Conservation (phyloP, 2,888 invertebrate species). For the Sesia apiformis region DNA sequence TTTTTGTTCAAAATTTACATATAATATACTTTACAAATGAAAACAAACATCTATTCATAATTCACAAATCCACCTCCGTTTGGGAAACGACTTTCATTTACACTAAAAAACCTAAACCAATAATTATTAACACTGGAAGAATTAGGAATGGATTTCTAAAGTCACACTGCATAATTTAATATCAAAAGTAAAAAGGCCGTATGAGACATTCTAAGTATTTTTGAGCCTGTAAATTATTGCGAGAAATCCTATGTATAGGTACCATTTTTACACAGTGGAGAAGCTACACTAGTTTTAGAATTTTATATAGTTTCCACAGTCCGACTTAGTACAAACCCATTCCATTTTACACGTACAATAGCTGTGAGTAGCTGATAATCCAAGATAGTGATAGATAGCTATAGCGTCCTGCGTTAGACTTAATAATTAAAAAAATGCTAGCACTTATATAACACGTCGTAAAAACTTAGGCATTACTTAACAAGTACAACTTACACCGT, state of each 20-base stretch:
- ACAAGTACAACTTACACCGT: constrained; percentile 58
- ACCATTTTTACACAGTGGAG: too few relatives aligned
- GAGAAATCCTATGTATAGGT: too few relatives aligned
- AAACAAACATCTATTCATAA: constrained; percentile 38
- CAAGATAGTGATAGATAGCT: background rate
- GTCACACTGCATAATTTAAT: too few relatives aligned
- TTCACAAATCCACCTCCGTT: constrained; percentile 30
- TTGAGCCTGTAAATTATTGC: too few relatives aligned
- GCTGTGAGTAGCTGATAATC: background rate
- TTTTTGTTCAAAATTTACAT: constrained; percentile 66
- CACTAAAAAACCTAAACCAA: constrained; percentile 37
- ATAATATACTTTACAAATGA: constrained; percentile 63
- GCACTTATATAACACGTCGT: constrained; percentile 61
- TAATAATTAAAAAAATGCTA: constrained; percentile 62
- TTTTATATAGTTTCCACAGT: too few relatives aligned
- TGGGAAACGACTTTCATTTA: constrained; percentile 27
- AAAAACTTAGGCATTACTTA: constrained; percentile 71
- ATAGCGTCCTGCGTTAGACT: constrained; percentile 43
- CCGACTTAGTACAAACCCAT: background rate
- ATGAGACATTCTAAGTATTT: too few relatives aligned
- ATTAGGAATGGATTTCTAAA: background rate
- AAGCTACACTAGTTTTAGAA: too few relatives aligned
- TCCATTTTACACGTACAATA: background rate
- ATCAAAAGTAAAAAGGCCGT: too few relatives aligned
- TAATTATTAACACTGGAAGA: constrained; percentile 2